These are phyloP conservation scores for Gobius niger DNA, from an alignment of 2,113 vertebrate genomes.

Conservation along the genomic window DNA sequence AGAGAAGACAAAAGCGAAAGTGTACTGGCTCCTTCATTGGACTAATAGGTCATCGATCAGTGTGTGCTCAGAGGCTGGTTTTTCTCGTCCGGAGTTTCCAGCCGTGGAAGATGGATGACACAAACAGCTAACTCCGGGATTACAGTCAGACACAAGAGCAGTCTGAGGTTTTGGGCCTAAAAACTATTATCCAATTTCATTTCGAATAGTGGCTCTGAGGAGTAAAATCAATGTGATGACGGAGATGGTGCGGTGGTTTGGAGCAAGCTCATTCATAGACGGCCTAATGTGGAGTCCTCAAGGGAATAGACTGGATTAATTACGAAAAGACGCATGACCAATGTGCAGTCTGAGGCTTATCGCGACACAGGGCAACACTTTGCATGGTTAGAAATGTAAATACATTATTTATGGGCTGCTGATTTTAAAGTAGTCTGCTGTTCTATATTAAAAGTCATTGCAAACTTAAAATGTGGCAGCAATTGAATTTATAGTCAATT, in stretches of 20 bases:
- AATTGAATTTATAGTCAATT: no score
- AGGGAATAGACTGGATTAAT: conserved; percentile 8
- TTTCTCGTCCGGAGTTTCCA: conserved; percentile 48
- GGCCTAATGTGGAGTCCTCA: conserved; percentile 5
- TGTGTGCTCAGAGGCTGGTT: conserved; percentile 42
- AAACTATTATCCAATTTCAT: conserved; percentile 23
- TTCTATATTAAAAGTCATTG: not conserved
- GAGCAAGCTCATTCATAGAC: not conserved
- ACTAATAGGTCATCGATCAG: conserved; percentile 48
- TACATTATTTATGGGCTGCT: not conserved
- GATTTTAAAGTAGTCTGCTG: not conserved
- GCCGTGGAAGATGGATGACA: conserved; percentile 53
- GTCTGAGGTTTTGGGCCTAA: not conserved
- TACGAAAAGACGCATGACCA: not conserved
- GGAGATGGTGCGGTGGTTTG: not conserved
- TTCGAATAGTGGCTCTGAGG: conserved; percentile 15
- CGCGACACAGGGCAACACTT: not conserved
- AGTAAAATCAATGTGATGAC: conserved; percentile 23
- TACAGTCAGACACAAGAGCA: conserved; percentile 19
- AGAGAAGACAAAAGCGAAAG: conserved; percentile 7
- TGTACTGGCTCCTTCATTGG: conserved; percentile 14
- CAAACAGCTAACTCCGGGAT: conserved; percentile 26
- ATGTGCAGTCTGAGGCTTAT: not conserved
- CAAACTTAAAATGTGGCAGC: not conserved
- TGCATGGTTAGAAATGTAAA: not conserved